Conservation (phyloP, 2,888 invertebrate species). For the Petrophora chlorosata region DNA sequence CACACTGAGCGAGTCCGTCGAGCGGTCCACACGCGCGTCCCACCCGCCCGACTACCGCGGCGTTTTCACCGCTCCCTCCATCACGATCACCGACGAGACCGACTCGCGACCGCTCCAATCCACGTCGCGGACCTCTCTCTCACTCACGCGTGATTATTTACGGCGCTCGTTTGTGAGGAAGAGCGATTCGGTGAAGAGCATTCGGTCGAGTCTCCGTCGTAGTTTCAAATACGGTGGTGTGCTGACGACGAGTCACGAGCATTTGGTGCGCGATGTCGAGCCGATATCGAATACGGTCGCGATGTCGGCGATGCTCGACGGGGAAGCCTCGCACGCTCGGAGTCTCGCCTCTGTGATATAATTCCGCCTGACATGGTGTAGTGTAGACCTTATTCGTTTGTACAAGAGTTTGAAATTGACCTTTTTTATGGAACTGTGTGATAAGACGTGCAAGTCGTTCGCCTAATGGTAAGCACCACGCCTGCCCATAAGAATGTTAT, state of each 20-base stretch:
- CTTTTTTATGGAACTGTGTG: too few relatives aligned
- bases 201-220: conserved; percentile 69
- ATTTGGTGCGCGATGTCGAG: conserved; percentile 84
- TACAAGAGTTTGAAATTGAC: too few relatives aligned
- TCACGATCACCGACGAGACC: conserved; percentile 66
- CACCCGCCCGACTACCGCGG: conserved; percentile 58
- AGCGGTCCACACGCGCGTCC: conserved; percentile 51
- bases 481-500: too few relatives aligned
- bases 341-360: conserved; percentile 73
- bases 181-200: conserved; percentile 72
- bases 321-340: conserved; percentile 52
- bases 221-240: conserved; percentile 73
- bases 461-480: too few relatives aligned
- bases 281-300: conserved; percentile 82
- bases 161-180: conserved; percentile 72
- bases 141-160: conserved; percentile 65
- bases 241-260: conserved; percentile 81
- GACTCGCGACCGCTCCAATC: conserved; percentile 55
- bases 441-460: too few relatives aligned
- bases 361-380: neutral
- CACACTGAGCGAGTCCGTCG: conserved; percentile 72
- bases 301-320: conserved; percentile 70
- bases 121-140: conserved; percentile 61
- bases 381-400: too few relatives aligned
- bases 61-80: conserved; percentile 52